Evolutionary conservation across 2,113 vertebrate genomes (phyloP), one percentile per base, ranked within the genome.

Genomic region (Plecturocebus donacophilus): DNA sequence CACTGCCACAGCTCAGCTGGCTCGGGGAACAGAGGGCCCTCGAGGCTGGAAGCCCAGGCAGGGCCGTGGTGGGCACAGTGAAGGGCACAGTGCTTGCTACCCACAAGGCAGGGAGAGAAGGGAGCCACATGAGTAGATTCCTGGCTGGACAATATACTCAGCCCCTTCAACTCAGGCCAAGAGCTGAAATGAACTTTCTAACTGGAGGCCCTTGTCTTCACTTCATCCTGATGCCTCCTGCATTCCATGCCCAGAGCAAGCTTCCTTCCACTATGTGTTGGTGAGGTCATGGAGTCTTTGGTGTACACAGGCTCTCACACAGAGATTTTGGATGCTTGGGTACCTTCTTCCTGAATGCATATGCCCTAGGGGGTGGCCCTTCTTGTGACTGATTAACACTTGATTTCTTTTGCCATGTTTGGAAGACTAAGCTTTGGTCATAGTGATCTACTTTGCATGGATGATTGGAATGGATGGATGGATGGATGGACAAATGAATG

Each of bases 1-100:
- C 99, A 1, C 99, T 99, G 75, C 73, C 35, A 40, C 99, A 99
- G 58, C 87, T 91, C 93, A 99, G 99, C 96, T 99, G 99, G 86
- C 98, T 99, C 3, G 87, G 35, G 12, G 99, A 99, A 96, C 99
- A 99, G 49, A 92, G 93, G 20, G 16, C 93, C 96, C 21, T 71
- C 0, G 86, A 77, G 81, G 98, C 66, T 1, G 11, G 91, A n/a
- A 79, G 85, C 17, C 98, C 96, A 1, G 76, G 96, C 42, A 73
- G 88, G 0, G 96, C 66, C 4, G 96, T 85, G 0, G 93, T 4
- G 4, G 98, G 97, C 42, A 91, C 40, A 0, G 97, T 68, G 25
- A 98, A 98, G 42, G 97, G 88, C 2, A 88, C 45, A 0, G 97
- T 4, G 16, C 92, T 92, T 1, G 94, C 99, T 99, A 96, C 70